Evolutionary conservation across 2,888 invertebrate species (phyloP), one percentile per base, ranked within the genome.

Genomic region (Cactoblastis cactorum): DNA sequence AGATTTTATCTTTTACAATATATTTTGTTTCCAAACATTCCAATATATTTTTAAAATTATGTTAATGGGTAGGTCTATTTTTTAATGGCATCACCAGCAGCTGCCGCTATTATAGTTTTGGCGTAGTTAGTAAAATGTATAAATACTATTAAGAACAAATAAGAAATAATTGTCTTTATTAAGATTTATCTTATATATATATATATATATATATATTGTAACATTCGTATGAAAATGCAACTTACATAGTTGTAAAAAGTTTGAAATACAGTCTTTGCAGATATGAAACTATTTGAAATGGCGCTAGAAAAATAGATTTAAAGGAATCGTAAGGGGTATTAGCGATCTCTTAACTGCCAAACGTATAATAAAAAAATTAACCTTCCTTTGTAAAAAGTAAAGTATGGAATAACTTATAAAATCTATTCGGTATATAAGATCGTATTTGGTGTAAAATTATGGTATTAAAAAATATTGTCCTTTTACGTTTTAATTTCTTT

Each of bases 321-420:
- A 18, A 12, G 32, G 33, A 45, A 18, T 12, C 34, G 3, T 18
- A 22, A 35, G 35, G 22, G 46, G 22, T 19, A n/a, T 12, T 11
- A 48, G 35, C 35, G 15, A 37, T 48, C 47, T 48, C 47, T 48
- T 12, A 48, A 24, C 28, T 48, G 47, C 47, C 47, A 48, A 48
- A 48, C 33, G 14, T 35, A 24, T 34, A 46, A 34, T 46, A 11
- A n/a, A 48, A n/a, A 48, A 14, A 38, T 22, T 8, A 46, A 46
- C 45, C 33, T 19, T 45, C 6, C 11, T 35, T 14, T 35, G 46
- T 35, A 35, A 9, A 47, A 37, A 47, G 35, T 22, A 47, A 22
- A 35, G 24, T 47, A 47, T 48, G 15, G 15, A 37, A 37, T 35
- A 37, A 35, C 15, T n/a, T 4, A 11, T 34, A 19, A 33, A 14